Percentiles rank a stretch among this genome's conserved stretches.
Conservation (phyloP, 2,888 invertebrate genomes). For the Cephus pulcher region DNA sequence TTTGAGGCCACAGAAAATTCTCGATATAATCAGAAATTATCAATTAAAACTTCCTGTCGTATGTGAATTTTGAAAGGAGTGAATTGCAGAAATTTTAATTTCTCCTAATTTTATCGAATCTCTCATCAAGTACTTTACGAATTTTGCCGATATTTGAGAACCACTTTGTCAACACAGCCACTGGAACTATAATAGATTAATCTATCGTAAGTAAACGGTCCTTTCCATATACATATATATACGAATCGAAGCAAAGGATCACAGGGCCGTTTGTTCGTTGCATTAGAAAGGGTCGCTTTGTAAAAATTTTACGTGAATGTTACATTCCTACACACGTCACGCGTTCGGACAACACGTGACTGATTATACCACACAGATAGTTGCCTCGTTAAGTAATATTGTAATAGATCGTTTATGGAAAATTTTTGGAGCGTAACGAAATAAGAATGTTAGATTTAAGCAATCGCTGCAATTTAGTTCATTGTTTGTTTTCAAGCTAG, state of each 20-base stretch:
- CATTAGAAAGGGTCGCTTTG: conserved; percentile 4
- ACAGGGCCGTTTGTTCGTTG: not conserved
- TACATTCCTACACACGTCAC: not conserved
- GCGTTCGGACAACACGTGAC: not conserved
- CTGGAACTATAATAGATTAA: not conserved
- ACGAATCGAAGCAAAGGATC: not conserved
- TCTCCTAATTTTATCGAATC: not conserved
- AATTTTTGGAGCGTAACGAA: conserved; percentile 29
- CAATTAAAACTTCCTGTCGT: not conserved
- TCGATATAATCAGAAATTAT: not conserved
- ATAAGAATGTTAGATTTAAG: conserved; percentile 34
- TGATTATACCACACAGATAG: not conserved
- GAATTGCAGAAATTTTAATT: not conserved
- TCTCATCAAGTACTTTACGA: not conserved
- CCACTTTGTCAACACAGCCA: not conserved
- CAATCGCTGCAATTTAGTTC: conserved; percentile 14
- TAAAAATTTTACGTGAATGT: conserved; percentile 4
- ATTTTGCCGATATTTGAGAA: not conserved
- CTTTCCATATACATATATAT: not conserved
- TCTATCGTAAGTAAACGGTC: not conserved
- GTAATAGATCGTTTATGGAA: conserved; percentile 22
- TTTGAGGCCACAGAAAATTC: no score
- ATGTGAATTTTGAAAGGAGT: not conserved
- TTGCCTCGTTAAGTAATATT: conserved; percentile 15
- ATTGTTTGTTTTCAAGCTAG: not conserved